Base-by-base conservation (phyloP, 2,797 vertebrate genomes). In the Gallinago solitaria region DNA sequence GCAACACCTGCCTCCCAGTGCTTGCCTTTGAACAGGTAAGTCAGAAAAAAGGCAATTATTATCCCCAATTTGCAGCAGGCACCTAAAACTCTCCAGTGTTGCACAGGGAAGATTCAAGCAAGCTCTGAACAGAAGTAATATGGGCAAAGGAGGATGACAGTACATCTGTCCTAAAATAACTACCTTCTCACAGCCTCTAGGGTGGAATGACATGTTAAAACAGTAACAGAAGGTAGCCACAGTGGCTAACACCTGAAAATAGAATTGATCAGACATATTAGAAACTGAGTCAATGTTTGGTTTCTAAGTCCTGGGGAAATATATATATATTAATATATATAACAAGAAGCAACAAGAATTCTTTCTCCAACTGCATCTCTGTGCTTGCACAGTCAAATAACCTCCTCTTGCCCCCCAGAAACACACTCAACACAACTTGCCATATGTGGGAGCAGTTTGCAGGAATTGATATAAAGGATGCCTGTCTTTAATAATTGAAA, bases 401-500 rank as follows among this genome's bases (percentile, higher is more conserved):
- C 7, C 6, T 61, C 41, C 12, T 9, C 2, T 19, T 77, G 15
- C 20, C 28, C n/a, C 9, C 16, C 15, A 6, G 11, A 47, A 78
- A 77, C 25, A 53, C 24, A 12, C 5, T 61, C 54, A 48, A 30
- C 43, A 63, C 83, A 87, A 43, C 20, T 68, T 60, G 18, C 9
- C 5, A 6, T 54, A 43, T 6, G 32, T 86, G 65, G 48, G 54
- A 84, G 13, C 19, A 80, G 51, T 92, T 95, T 92, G 53, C 33
- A 85, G 45, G 11, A 6, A 2, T 27, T 60, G 48, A 47, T 71
- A 65, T 65, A 71, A 93, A 90, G 30, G 37, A 32, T 79, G 61
- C 35, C 24, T 70, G 24, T 39, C 54, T 79, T 88, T 81, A 96
- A 91, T 90, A 91, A 93, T 83, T 86, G 59, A 93, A 78, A 81